These are phyloP conservation scores for Mormyrops boulengeri DNA, from an alignment of 2,797 vertebrate genomes.

Conservation along the genomic window DNA sequence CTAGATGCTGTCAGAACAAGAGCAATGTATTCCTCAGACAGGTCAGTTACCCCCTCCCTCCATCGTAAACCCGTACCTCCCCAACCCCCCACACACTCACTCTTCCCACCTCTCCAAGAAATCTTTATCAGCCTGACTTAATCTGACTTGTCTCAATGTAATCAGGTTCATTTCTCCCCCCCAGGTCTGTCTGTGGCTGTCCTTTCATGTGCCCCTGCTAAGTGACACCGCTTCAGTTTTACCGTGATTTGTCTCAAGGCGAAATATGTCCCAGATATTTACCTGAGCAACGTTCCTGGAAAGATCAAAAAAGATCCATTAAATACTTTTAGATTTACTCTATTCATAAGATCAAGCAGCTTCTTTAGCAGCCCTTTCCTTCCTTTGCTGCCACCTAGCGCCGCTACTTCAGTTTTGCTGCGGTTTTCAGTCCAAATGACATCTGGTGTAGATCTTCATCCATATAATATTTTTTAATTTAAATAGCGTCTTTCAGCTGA, in stretches of 20 bases:
- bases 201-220: neutral
- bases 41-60: neutral
- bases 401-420: neutral
- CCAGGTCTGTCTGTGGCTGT: neutral
- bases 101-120: neutral
- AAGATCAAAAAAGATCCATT: neutral
- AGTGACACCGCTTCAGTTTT: neutral
- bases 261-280: neutral
- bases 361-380: neutral
- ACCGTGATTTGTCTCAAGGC: neutral
- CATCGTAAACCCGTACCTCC: neutral
- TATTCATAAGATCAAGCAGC: neutral
- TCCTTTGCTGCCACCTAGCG: neutral
- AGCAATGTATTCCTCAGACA: neutral
- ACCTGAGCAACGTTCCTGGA: neutral
- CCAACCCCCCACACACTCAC: neutral
- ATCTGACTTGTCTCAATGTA: neutral
- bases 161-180: neutral
- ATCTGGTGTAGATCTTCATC: neutral
- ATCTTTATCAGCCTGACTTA: neutral
- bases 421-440: neutral
- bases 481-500: neutral
- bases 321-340: neutral
- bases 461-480: neutral
- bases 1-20: neutral